Conservation (phyloP, 2,797 vertebrate species). For the Antennarius maculatus region DNA sequence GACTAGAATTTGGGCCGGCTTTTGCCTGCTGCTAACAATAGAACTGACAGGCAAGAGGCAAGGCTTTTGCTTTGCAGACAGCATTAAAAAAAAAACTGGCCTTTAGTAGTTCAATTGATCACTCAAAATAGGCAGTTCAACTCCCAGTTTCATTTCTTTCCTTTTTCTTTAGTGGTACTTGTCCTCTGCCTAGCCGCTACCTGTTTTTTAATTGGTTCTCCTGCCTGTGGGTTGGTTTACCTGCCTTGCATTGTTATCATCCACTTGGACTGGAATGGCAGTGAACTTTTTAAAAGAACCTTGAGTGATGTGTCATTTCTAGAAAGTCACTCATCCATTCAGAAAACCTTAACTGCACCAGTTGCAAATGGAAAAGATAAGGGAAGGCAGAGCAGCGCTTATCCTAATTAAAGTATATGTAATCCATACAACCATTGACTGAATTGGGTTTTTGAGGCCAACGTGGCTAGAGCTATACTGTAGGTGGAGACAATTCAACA, state of each 20-base stretch:
- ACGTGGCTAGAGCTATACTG: constrained; percentile 24
- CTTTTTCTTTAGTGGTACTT: constrained; percentile 36
- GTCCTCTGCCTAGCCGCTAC: constrained; percentile 27
- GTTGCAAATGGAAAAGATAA: constrained; percentile 55
- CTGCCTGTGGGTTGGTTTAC: constrained; percentile 39
- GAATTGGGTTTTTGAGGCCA: constrained; percentile 44
- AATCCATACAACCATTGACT: constrained; percentile 41
- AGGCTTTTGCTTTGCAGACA: constrained; percentile 58
- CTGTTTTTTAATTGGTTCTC: constrained; percentile 60
- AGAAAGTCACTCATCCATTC: constrained; percentile 31
- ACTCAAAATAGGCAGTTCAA: constrained; percentile 39
- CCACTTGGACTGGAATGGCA: constrained; percentile 34
- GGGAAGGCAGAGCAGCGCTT: constrained; percentile 17
- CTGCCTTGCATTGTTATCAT: constrained; percentile 50
- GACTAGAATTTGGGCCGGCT: constrained; percentile 63
- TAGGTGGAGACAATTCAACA: constrained; percentile 49
- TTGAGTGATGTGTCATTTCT: constrained; percentile 37
- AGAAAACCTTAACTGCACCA: constrained; percentile 26
- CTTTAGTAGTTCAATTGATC: constrained; percentile 56
- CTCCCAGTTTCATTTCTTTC: constrained; percentile 60
- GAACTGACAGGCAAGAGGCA: constrained; percentile 60
- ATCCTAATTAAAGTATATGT: constrained; percentile 57
- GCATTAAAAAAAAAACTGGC: constrained; percentile 19
- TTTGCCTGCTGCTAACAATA: constrained; percentile 68
- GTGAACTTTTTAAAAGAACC: constrained; percentile 14